Percentiles rank a stretch among this genome's conserved stretches.
Evolutionary conservation across 2,113 vertebrate genomes (phyloP).

Genomic region (Tupaia chinensis): DNA sequence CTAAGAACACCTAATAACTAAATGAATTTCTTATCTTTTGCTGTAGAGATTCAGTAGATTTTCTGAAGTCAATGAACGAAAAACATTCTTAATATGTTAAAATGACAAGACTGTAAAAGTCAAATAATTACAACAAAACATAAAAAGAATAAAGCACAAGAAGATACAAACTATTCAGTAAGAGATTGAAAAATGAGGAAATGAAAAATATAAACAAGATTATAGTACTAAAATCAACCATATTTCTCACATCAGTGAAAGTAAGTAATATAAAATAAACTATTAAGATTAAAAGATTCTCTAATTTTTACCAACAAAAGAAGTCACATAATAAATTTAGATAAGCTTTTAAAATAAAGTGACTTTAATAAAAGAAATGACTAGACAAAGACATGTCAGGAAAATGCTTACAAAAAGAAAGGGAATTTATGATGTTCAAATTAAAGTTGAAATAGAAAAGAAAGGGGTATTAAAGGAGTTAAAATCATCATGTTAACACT

Average conservation of each 20-base stretch:
- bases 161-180: neutral
- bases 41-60: neutral
- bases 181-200: conserved; percentile 14
- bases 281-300: neutral
- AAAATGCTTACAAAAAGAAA: neutral
- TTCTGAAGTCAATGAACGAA: neutral
- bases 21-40: neutral
- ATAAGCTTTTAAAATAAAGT: conserved; percentile 28
- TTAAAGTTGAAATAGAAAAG: neutral
- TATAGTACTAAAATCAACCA: neutral
- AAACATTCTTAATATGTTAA: neutral
- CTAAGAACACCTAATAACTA: neutral
- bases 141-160: neutral
- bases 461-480: neutral
- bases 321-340: neutral
- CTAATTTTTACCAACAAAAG: neutral
- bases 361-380: neutral
- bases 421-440: neutral
- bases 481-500: neutral
- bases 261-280: neutral
- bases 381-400: neutral
- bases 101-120: neutral
- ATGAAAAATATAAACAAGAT: neutral
- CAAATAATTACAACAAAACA: neutral
- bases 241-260: neutral